Percentiles rank a stretch among this genome's conserved stretches.
Conservation (phyloP, 2,888 invertebrate species). For the Xiphydria camelus region DNA sequence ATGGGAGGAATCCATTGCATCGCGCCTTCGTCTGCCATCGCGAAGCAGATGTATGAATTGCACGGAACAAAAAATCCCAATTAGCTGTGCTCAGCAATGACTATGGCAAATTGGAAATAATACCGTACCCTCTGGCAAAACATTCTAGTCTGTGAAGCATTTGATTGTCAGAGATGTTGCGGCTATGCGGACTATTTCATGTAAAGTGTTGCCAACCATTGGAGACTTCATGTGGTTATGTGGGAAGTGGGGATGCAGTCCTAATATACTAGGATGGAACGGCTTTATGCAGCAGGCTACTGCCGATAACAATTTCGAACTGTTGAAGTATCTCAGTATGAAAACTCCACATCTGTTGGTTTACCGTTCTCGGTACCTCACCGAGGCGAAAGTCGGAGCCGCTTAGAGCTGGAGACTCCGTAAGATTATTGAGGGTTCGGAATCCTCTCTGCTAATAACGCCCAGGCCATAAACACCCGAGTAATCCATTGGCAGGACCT, state of each 20-base stretch:
- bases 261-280: background rate
- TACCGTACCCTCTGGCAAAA: background rate
- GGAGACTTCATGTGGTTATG: slow-evolving; percentile 14
- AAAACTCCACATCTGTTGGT: background rate
- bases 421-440: too few species aligned
- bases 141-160: background rate
- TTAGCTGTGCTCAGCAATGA: too few species aligned
- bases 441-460: too few species aligned
- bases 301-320: background rate
- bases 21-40: too few species aligned
- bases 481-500: too few species aligned
- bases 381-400: too few species aligned
- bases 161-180: background rate
- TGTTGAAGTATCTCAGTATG: background rate
- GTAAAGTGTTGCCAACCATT: background rate
- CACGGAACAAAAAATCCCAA: too few species aligned
- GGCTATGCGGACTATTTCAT: too few species aligned
- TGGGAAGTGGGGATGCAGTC: background rate
- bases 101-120: background rate
- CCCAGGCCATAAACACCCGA: too few species aligned
- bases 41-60: too few species aligned
- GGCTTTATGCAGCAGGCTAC: slow-evolving; percentile 6
- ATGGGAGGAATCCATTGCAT: too few species aligned
- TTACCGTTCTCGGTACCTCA: slow-evolving; percentile 4
- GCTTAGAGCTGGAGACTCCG: too few species aligned